These are phyloP conservation scores for Drosophila pseudotalamancana DNA, from an alignment of 2,888 invertebrate genomes.

Conservation along the genomic window DNA sequence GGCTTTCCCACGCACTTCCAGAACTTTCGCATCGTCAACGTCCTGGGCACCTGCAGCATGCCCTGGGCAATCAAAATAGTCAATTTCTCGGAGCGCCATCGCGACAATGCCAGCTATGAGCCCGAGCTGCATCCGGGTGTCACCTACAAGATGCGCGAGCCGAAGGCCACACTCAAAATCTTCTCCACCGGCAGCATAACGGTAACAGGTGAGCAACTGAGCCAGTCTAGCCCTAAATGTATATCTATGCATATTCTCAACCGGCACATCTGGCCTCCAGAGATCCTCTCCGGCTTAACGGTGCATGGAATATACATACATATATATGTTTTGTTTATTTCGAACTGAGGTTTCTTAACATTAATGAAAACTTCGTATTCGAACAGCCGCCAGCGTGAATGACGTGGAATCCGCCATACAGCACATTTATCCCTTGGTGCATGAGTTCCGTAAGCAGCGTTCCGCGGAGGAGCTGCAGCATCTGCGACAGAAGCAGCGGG, in stretches of 20 bases:
- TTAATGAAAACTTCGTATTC: constrained; percentile 85
- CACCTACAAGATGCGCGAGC: constrained; percentile 94
- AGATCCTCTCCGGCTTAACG: too few relatives aligned
- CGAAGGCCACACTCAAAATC: constrained; percentile 97
- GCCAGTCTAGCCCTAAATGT: too few relatives aligned
- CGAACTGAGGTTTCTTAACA: too few relatives aligned
- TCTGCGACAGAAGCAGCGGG: constrained; percentile 82
- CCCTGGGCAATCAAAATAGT: constrained; percentile 98
- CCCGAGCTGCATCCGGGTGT: constrained; percentile 99
- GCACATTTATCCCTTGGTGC: constrained; percentile 96
- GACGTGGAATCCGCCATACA: constrained; percentile 96
- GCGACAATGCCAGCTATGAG: constrained; percentile 96
- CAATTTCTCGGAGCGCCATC: constrained; percentile 94
- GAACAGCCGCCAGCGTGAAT: constrained; percentile 94
- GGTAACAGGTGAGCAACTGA: constrained; percentile 85
- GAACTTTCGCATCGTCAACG: constrained; percentile 98
- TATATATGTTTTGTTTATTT: too few relatives aligned
- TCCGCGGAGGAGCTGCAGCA: constrained; percentile 87
- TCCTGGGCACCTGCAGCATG: constrained; percentile 98
- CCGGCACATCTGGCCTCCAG: too few relatives aligned
- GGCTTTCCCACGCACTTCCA: constrained; percentile 96
- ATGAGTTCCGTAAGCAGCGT: constrained; percentile 95
- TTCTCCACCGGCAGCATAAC: constrained; percentile 99
- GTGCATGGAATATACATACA: too few relatives aligned
- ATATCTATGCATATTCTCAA: too few relatives aligned